Evolutionary conservation across 2,888 invertebrate species (phyloP), one percentile per base, ranked within the genome.

Genomic region (Reticulitermes lucifugus): DNA sequence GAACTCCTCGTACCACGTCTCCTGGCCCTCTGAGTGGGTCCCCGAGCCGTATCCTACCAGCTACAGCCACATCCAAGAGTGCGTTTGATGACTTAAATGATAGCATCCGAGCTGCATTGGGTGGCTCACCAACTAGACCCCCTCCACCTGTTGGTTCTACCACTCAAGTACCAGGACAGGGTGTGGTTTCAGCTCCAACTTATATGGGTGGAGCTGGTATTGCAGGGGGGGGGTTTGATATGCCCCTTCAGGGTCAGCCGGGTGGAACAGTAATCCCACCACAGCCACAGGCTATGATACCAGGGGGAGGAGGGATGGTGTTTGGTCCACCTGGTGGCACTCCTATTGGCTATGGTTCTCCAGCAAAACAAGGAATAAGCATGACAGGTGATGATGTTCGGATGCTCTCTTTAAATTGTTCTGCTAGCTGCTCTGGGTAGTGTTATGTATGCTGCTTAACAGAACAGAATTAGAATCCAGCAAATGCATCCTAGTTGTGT

Each of bases 81-180:
- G 94, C 94, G 60, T 93, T 94, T 90, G 94, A 94, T 89, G 94
- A 94, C 89, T 92, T 95, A 87, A 94, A 94, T 89, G 94, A 94
- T 89, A 94, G 93, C 85, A 94, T 95, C 91, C 92, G 94, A 86
- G 93, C 94, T 92, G 94, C 94, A 82, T 92, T 95, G 89, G 94
- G 94, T 82, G 94, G 94, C 86, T 94, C 94, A 84, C 94, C 94
- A 82, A 91, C 87, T 88, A 89, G 86, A 89, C 88, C 88, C 77
- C 86, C 86, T 75, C 83, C 86, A 71, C 71, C 85, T n/a, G 86
- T 83, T 55, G 81, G 81, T 75, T 77, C 51, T 41, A 35, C 83
- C 21, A n/a, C 82, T 79, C 81, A 80, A 65, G 59, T 83, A 73
- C 80, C 86, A 7, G 41, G 73, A 71, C 85, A 83, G 77, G 88